Evolutionary conservation across 2,797 vertebrate species (phyloP).

Genomic region (Champsocephalus gunnari): DNA sequence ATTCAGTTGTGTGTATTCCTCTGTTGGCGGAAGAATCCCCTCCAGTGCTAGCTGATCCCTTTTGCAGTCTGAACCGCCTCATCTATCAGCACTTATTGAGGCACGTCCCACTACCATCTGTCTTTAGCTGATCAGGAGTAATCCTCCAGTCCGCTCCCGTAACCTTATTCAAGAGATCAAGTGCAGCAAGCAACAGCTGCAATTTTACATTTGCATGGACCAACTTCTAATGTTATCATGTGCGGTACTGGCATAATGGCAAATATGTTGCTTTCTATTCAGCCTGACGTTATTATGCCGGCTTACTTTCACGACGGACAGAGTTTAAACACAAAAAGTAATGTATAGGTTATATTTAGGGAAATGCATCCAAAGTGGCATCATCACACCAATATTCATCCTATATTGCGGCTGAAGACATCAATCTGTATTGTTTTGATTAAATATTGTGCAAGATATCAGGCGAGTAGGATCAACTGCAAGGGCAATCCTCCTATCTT

Average conservation of each 20-base stretch:
- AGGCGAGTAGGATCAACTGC: too few species aligned
- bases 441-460: too few species aligned
- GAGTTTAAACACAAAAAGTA: not conserved
- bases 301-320: not conserved
- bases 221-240: conserved; percentile 40
- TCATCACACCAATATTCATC: conserved; percentile 25
- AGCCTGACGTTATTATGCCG: not conserved
- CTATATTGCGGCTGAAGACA: not conserved
- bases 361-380: not conserved
- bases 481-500: too few species aligned
- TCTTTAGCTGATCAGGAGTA: conserved; percentile 68
- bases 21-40: conserved; percentile 44
- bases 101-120: conserved; percentile 79
- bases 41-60: conserved; percentile 52
- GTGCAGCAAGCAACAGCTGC: conserved; percentile 46
- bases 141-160: conserved; percentile 59
- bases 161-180: conserved; percentile 73
- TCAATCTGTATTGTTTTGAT: too few species aligned
- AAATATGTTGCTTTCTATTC: conserved; percentile 1
- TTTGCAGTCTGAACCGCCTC: conserved; percentile 62
- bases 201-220: conserved; percentile 49
- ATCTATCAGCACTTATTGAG: conserved; percentile 66
- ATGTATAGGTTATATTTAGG: conserved; percentile 9
- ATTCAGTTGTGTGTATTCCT: conserved; percentile 53
- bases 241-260: conserved; percentile 8